These are phyloP conservation scores for Phoxinus dragarum DNA, from an alignment of 2,797 vertebrate species.

Conservation along the genomic window DNA sequence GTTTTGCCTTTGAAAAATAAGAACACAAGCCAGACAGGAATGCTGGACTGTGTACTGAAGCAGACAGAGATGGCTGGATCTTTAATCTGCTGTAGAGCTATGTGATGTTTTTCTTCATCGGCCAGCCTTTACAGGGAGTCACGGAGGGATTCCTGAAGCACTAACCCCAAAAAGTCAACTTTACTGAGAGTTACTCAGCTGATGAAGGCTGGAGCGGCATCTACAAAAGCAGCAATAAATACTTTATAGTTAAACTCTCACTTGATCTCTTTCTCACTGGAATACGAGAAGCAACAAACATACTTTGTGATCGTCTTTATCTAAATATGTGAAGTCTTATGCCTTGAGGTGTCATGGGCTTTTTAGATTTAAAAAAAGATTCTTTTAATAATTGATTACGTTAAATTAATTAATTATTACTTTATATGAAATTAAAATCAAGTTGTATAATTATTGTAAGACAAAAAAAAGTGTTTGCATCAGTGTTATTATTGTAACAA, in stretches of 20 bases:
- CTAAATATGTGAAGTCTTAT: not conserved
- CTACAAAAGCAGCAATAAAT: conserved; percentile 60
- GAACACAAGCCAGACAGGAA: conserved; percentile 21
- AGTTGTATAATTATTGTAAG: not conserved
- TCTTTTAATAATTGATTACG: not conserved
- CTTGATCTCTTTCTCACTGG: not conserved
- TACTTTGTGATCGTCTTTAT: conserved; percentile 1
- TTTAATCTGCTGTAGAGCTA: conserved; percentile 57
- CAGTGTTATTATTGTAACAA: not conserved
- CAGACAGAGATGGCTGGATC: conserved; percentile 31
- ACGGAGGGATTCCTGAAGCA: conserved; percentile 64
- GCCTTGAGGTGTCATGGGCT: not conserved
- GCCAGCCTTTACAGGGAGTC: conserved; percentile 36
- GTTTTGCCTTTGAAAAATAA: conserved; percentile 23
- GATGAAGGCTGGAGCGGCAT: conserved; percentile 67
- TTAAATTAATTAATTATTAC: not conserved
- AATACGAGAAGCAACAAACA: conserved; percentile 8
- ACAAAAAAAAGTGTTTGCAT: not conserved
- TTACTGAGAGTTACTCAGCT: conserved; percentile 65
- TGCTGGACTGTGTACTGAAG: conserved; percentile 29
- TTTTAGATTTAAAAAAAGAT: not conserved
- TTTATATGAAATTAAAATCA: not conserved
- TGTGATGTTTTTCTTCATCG: conserved; percentile 54
- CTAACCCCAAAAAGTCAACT: conserved; percentile 77
- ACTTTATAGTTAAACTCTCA: conserved; percentile 28